Percentiles rank a stretch among this genome's conserved stretches.
These are phyloP conservation scores for Stigmatopora nigra DNA, from an alignment of 2,113 vertebrate genomes.

Conservation along the genomic window DNA sequence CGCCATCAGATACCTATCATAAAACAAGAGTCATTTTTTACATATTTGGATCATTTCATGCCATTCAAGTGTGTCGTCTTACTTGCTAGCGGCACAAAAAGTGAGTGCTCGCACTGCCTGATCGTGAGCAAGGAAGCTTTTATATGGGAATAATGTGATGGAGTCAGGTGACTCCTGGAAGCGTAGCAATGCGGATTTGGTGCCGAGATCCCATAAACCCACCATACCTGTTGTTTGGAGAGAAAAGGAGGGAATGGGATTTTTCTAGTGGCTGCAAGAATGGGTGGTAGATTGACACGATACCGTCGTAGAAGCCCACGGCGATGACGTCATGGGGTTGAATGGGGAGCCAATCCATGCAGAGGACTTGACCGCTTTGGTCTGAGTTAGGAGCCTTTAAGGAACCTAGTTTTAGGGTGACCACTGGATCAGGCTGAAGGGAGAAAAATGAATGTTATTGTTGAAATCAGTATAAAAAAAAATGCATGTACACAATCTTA, in stretches of 20 bases:
- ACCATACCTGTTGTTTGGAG: slow-evolving; percentile 71
- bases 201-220: slow-evolving; percentile 85
- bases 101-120: slow-evolving; percentile 75
- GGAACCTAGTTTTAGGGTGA: slow-evolving; percentile 81
- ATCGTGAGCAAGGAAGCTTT: slow-evolving; percentile 82
- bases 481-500: slow-evolving; percentile 25
- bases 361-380: slow-evolving; percentile 80
- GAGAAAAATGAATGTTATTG: background rate
- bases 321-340: slow-evolving; percentile 85
- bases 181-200: slow-evolving; percentile 76
- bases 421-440: slow-evolving; percentile 57
- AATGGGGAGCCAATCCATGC: slow-evolving; percentile 82
- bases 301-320: slow-evolving; percentile 89
- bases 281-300: background rate
- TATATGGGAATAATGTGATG: slow-evolving; percentile 80
- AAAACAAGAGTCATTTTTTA: background rate
- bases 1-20: slow-evolving; percentile 77
- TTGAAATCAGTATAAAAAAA: background rate
- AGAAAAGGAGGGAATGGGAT: background rate
- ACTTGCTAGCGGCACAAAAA: slow-evolving; percentile 82
- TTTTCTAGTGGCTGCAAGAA: no score
- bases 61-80: background rate
- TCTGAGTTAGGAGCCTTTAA: slow-evolving; percentile 64
- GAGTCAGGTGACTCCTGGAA: slow-evolving; percentile 68
- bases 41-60: background rate